Evolutionary conservation across 2,888 invertebrate species (phyloP).

Genomic region (Acronicta leporina): DNA sequence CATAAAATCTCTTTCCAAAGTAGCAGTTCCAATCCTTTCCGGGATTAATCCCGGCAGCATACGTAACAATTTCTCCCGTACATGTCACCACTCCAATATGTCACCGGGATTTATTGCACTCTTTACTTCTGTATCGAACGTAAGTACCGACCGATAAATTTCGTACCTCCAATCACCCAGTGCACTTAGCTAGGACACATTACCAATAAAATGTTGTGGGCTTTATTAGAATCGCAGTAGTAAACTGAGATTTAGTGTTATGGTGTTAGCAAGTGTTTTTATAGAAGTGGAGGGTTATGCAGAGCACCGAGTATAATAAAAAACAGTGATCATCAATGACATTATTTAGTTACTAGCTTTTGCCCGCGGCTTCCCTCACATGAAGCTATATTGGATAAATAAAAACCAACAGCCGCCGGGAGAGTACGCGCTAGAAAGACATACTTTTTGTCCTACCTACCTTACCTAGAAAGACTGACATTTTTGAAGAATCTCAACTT

Average conservation of each 20-base stretch:
- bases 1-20: not conserved
- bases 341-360: too few relatives aligned
- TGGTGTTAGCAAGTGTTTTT: slow-evolving; percentile 9
- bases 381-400: too few relatives aligned
- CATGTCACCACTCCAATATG: slow-evolving; percentile 39
- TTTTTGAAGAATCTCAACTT: too few relatives aligned
- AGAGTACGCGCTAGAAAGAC: too few relatives aligned
- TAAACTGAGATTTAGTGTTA: slow-evolving; percentile 41
- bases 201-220: slow-evolving; percentile 37
- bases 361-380: too few relatives aligned
- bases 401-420: too few relatives aligned
- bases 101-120: slow-evolving; percentile 66
- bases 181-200: slow-evolving; percentile 57
- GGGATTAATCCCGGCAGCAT: slow-evolving; percentile 29
- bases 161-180: slow-evolving; percentile 59
- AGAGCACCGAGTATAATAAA: too few relatives aligned
- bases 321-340: too few relatives aligned
- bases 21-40: slow-evolving; percentile 26
- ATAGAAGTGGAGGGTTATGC: not conserved
- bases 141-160: slow-evolving; percentile 67
- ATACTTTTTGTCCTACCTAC: too few relatives aligned
- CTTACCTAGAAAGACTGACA: too few relatives aligned
- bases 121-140: slow-evolving; percentile 58
- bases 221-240: slow-evolving; percentile 39
- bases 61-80: slow-evolving; percentile 34